Base-by-base conservation (phyloP, 2,888 invertebrate species). In the Callyntrura sp. region DNA sequence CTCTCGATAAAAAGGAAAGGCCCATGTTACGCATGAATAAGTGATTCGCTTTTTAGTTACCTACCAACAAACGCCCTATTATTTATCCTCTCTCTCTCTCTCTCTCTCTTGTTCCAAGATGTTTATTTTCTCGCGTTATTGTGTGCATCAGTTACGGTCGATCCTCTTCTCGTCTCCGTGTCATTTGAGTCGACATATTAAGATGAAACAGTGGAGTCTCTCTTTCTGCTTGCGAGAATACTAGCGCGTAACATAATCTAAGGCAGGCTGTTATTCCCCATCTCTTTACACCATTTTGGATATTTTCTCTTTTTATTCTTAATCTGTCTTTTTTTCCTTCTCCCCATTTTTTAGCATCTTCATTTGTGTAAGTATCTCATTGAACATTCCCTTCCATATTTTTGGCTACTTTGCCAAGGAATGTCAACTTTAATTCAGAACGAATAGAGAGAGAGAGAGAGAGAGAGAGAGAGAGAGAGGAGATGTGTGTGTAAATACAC, bases 391-490 rank as follows among this genome's bases (percentile, higher is more conserved):
- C 23, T 20, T 60, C 57, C 85, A 76, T 60, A n/a, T 43, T 79
- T 78, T 62, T 78, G 57, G 76, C 65, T 45, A 51, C 17, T 81
- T 79, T 86, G 86, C 86, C 86, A 86, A 86, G 68, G 86, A 86
- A 86, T 86, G 79, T 86, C 86, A 79, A 65, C 57, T 79, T 51
- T 68, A 65, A 65, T 65, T 65, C 25, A 12, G 45, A 35, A 4
- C 35, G 35, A n/a, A n/a, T 35, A 6, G 35, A 35, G 35, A 35
- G 62, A 43, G n/a, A 55, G 12, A 55, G 14, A 55, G 3, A 55
- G n/a, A n/a, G n/a, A n/a, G n/a, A n/a, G n/a, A n/a, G n/a, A n/a
- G n/a, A n/a, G n/a, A n/a, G n/a, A n/a, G n/a, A n/a, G n/a, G n/a
- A n/a, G 57, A 57, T 14, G 17, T 57, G 57, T 11, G 28, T 65